A percentile compares a stretch with the other conserved stretches of the same genome.
phyloP scores from a whole-genome alignment of 2,113 vertebrate species.

The Noctilio leporinus region DNA sequence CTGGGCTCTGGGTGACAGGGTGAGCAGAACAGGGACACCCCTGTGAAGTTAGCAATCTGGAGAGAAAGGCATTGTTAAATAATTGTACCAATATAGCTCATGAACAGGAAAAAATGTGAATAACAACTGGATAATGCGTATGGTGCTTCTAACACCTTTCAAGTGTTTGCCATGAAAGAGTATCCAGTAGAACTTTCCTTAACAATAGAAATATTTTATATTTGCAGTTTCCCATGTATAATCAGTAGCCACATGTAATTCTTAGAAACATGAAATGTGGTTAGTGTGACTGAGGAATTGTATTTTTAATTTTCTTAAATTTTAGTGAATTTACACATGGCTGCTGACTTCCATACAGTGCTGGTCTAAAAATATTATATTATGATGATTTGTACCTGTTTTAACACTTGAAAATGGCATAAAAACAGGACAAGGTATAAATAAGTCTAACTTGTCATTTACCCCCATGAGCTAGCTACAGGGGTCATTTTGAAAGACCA shows the following conservation, averaged over 20 bases:
- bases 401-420: neutral
- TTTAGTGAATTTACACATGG: neutral
- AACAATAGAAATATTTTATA: neutral
- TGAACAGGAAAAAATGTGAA: neutral
- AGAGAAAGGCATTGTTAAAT: neutral
- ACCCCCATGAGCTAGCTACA: neutral
- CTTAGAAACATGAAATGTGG: neutral
- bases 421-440: neutral
- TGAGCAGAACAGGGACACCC: neutral
- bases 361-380: neutral
- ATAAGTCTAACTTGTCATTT: conserved; percentile 47
- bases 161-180: neutral
- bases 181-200: neutral
- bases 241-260: neutral
- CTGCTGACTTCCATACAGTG: neutral
- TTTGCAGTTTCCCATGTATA: neutral
- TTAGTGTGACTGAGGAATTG: neutral
- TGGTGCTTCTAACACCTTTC: neutral
- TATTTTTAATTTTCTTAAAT: neutral
- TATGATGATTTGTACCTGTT: neutral
- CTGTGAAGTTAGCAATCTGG: neutral
- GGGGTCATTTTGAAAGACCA: conserved; percentile 12
- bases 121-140: neutral
- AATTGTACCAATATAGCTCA: neutral
- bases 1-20: neutral